Evolutionary conservation across 2,113 vertebrate genomes (phyloP).

Genomic region (Mus musculus): DNA sequence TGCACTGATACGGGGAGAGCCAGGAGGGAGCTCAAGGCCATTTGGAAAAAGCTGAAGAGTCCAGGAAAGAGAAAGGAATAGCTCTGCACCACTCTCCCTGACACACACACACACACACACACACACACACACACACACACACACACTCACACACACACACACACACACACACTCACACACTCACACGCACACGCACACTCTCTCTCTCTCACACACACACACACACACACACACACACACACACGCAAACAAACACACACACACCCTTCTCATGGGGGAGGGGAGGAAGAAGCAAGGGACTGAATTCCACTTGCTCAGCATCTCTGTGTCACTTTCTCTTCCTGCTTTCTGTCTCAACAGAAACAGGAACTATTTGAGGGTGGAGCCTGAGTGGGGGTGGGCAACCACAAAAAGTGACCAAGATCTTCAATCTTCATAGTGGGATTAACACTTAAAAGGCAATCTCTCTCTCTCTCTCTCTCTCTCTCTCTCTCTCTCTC

Average conservation of each 20-base stretch:
- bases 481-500: no score
- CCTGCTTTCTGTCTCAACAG: slow-evolving; percentile 58
- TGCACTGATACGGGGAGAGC: not conserved
- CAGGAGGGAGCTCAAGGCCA: not conserved
- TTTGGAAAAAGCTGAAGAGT: slow-evolving; percentile 5
- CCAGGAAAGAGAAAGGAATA: not conserved
- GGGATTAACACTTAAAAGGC: not conserved
- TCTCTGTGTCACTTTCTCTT: slow-evolving; percentile 55
- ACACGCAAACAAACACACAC: no score
- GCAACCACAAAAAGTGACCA: slow-evolving; percentile 39
- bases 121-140: no score
- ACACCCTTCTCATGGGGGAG: not conserved
- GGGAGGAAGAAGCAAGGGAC: not conserved
- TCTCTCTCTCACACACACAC: no score
- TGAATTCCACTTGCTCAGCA: slow-evolving; percentile 29
- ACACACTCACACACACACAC: not conserved
- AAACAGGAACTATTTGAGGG: slow-evolving; percentile 63
- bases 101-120: no score
- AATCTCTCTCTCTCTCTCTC: not conserved
- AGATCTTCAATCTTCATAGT: slow-evolving; percentile 54
- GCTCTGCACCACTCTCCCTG: not conserved
- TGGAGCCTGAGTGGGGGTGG: not conserved
- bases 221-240: no score
- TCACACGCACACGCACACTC: no score
- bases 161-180: not conserved